Evolutionary conservation across 2,797 vertebrate genomes (phyloP).

Genomic region (Tamandua tetradactyla): DNA sequence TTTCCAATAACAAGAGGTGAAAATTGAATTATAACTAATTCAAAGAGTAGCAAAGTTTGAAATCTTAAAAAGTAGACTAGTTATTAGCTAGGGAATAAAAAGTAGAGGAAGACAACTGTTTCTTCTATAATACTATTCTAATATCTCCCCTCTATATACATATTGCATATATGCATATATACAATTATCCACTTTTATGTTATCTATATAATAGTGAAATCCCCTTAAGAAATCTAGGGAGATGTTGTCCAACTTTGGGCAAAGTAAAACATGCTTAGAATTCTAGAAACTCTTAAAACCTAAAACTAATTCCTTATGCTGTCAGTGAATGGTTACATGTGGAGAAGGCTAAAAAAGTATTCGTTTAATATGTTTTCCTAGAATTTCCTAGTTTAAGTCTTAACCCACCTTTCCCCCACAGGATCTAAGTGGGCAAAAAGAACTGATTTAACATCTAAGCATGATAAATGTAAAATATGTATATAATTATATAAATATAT

Average conservation of each 20-base stretch:
- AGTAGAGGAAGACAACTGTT: conserved; percentile 60
- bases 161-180: conserved; percentile 75
- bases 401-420: neutral
- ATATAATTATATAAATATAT: neutral
- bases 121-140: conserved; percentile 64
- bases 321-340: neutral
- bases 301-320: neutral
- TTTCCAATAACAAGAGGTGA: conserved; percentile 73
- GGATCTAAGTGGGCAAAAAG: neutral
- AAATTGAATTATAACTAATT: conserved; percentile 75
- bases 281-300: conserved; percentile 39
- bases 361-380: neutral
- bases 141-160: conserved; percentile 72
- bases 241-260: conserved; percentile 56
- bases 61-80: conserved; percentile 71
- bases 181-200: conserved; percentile 73
- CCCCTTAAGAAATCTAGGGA: conserved; percentile 59
- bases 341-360: neutral
- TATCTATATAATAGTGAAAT: conserved; percentile 74
- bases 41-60: conserved; percentile 70
- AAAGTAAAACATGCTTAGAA: conserved; percentile 63
- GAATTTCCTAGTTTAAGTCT: neutral
- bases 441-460: neutral
- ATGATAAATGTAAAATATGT: neutral
- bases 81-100: conserved; percentile 56